Conservation (phyloP, 2,797 vertebrate genomes). For the Lutjanus campechanus region DNA sequence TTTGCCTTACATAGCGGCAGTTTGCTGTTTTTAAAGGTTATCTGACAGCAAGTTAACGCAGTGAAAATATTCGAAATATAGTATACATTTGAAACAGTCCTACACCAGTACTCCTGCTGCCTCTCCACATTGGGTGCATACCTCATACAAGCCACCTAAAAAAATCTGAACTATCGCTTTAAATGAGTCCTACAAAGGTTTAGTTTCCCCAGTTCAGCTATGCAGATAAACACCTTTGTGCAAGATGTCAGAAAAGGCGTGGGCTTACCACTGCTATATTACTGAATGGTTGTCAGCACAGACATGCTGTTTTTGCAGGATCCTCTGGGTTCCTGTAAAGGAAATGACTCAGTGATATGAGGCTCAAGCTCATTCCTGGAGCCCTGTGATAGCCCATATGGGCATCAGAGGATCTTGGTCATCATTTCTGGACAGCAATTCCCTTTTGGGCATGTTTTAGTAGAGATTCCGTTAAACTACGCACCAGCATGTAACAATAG, state of each 20-base stretch:
- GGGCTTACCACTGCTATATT: conserved; percentile 57
- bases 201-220: conserved; percentile 38
- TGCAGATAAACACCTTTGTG: conserved; percentile 43
- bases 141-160: no score
- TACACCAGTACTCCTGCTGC: no score
- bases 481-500: conserved; percentile 39
- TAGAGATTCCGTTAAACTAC: conserved; percentile 37
- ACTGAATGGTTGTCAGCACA: conserved; percentile 71
- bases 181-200: conserved; percentile 30
- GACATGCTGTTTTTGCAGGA: conserved; percentile 79
- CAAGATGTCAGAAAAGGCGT: conserved; percentile 59
- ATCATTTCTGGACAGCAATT: conserved; percentile 69
- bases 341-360: conserved; percentile 85
- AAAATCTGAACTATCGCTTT: no score
- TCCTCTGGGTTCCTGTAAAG: conserved; percentile 82
- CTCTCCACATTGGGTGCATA: no score
- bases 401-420: conserved; percentile 57
- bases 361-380: conserved; percentile 72
- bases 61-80: no score
- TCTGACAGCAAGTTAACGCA: no score
- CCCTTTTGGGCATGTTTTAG: conserved; percentile 44
- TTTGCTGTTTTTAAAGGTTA: no score
- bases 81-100: no score
- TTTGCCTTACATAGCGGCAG: no score
- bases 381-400: conserved; percentile 69